Evolutionary conservation across 2,797 vertebrate species (phyloP).

Genomic region (Enteromius paludinosus): DNA sequence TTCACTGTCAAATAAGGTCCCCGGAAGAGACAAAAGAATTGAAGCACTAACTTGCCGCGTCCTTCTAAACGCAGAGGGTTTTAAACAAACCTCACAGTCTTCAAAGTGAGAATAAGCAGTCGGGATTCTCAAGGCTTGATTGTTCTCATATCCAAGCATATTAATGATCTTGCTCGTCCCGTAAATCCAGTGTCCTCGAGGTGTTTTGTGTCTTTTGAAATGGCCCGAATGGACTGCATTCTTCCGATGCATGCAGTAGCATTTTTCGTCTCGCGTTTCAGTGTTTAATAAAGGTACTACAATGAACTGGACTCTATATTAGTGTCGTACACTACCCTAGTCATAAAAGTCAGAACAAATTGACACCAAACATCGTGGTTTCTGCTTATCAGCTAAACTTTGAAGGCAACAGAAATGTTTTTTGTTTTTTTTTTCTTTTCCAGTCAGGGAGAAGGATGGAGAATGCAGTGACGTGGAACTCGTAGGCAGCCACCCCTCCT

Average conservation of each 20-base stretch:
- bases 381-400: slow-evolving; percentile 77
- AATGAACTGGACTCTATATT: slow-evolving; percentile 76
- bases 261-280: slow-evolving; percentile 66
- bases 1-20: slow-evolving; percentile 66
- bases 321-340: slow-evolving; percentile 75
- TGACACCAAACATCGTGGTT: slow-evolving; percentile 74
- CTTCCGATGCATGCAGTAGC: slow-evolving; percentile 65
- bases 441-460: slow-evolving; percentile 65
- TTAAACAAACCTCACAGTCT: slow-evolving; percentile 75
- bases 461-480: slow-evolving; percentile 60
- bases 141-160: slow-evolving; percentile 70
- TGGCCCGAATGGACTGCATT: slow-evolving; percentile 74
- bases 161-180: slow-evolving; percentile 69
- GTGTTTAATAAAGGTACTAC: slow-evolving; percentile 76
- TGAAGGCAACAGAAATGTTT: slow-evolving; percentile 82
- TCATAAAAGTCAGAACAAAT: slow-evolving; percentile 78
- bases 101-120: slow-evolving; percentile 66
- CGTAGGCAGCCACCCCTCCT: slow-evolving; percentile 71
- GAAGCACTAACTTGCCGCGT: slow-evolving; percentile 65
- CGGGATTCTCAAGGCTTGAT: slow-evolving; percentile 72
- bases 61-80: slow-evolving; percentile 66
- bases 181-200: slow-evolving; percentile 75
- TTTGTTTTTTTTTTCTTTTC: slow-evolving; percentile 59
- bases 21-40: slow-evolving; percentile 64
- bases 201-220: slow-evolving; percentile 46